phyloP scores from a whole-genome alignment of 2,797 vertebrate species.

The Melopsittacus undulatus region DNA sequence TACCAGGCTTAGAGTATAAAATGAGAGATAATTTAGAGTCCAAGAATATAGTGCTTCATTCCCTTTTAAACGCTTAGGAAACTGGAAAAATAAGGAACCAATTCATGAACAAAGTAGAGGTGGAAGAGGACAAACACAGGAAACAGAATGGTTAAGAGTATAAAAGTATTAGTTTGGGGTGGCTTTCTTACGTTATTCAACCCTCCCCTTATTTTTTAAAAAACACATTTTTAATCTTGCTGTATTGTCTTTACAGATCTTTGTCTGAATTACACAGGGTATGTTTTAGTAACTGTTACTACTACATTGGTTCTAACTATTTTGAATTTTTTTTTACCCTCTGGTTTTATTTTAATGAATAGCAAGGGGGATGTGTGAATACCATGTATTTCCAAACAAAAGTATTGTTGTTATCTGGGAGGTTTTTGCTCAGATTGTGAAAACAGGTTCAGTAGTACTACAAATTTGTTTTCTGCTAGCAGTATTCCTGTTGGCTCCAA shows the following conservation, averaged over 20 bases:
- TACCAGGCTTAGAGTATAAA: neutral
- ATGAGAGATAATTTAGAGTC: neutral
- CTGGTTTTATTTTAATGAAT: neutral
- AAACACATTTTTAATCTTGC: neutral
- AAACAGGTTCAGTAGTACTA: neutral
- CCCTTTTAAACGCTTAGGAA: neutral
- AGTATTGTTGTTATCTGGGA: neutral
- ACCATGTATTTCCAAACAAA: neutral
- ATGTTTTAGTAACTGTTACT: neutral
- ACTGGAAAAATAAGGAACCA: neutral
- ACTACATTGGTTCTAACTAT: neutral
- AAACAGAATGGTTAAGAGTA: neutral
- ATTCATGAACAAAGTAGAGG: neutral
- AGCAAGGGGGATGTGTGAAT: neutral
- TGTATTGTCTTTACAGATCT: neutral
- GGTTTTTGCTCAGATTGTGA: neutral
- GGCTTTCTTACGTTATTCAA: neutral
- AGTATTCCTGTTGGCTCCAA: neutral
- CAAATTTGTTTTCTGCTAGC: neutral
- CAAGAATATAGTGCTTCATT: neutral
- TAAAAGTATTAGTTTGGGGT: neutral
- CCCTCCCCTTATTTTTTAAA: neutral
- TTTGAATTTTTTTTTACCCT: neutral
- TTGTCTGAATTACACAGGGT: neutral
- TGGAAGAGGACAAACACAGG: neutral